phyloP scores from a whole-genome alignment of 2,113 vertebrate genomes.

The Terrapene triunguis region DNA sequence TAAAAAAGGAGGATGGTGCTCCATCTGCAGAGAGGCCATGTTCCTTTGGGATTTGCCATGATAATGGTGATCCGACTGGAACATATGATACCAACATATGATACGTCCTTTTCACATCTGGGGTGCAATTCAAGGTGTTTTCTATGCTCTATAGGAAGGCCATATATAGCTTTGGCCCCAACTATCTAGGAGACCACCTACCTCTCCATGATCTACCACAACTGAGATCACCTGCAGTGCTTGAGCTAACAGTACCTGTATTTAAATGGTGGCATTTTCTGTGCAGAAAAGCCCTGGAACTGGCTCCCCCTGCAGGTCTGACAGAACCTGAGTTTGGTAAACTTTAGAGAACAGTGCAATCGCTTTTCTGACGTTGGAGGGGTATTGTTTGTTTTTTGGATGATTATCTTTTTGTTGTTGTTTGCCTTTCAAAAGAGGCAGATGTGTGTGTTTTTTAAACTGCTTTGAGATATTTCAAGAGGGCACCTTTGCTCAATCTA shows the following conservation, averaged over 20 bases:
- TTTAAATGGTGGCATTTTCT: background rate
- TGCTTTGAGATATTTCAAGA: background rate
- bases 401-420: rapidly evolving
- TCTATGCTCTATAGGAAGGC: background rate
- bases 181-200: background rate
- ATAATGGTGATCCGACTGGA: background rate
- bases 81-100: background rate
- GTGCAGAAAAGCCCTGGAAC: rapidly evolving
- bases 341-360: rapidly evolving
- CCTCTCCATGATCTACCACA: background rate
- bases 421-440: constrained; percentile 6
- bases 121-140: background rate
- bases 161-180: background rate
- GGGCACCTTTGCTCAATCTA: background rate
- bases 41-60: background rate
- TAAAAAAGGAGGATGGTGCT: background rate
- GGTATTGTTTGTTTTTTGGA: background rate
- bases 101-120: background rate
- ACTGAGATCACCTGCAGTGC: background rate
- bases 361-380: background rate
- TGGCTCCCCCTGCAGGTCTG: background rate
- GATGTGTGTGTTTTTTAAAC: background rate
- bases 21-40: background rate
- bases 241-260: rapidly evolving
- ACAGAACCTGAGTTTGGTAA: rapidly evolving